Conservation (phyloP, 1,140 invertebrate genomes). For the Nephotettix cincticeps region DNA sequence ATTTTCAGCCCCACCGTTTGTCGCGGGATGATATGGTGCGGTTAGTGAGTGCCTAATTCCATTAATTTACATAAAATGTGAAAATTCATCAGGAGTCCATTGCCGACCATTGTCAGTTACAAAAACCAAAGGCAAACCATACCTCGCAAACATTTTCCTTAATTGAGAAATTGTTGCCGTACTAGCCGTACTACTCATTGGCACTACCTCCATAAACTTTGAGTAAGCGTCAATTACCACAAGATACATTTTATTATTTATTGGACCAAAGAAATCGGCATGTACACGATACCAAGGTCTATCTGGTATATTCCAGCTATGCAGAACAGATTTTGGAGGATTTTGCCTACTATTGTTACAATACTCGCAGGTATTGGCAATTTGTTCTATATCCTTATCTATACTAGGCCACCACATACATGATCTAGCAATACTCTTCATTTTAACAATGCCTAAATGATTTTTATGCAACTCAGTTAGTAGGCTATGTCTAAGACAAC, state of each 20-base stretch:
- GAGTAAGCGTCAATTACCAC: not conserved
- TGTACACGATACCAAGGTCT: not conserved
- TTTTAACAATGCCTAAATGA: constrained; percentile 51
- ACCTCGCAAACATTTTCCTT: not conserved
- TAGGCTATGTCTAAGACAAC: constrained; percentile 36
- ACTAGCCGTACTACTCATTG: not conserved
- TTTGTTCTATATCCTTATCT: constrained; percentile 47
- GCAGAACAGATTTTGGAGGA: constrained; percentile 1
- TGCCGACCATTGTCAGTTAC: not conserved
- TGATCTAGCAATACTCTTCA: constrained; percentile 51
- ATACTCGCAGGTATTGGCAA: constrained; percentile 21
- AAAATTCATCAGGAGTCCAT: not conserved
- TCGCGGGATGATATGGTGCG: not conserved
- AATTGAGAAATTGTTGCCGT: not conserved
- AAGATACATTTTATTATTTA: not conserved
- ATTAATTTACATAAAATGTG: not conserved
- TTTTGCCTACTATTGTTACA: constrained; percentile 16
- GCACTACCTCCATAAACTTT: not conserved
- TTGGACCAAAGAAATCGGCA: not conserved
- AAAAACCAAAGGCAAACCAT: not conserved
- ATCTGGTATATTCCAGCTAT: constrained; percentile 16
- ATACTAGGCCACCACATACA: constrained; percentile 52
- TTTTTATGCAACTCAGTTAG: constrained; percentile 46
- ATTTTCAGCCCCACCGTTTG: not conserved
- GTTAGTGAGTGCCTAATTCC: not conserved